Conservation (phyloP, 2,797 vertebrate species). For the Lates japonicus region DNA sequence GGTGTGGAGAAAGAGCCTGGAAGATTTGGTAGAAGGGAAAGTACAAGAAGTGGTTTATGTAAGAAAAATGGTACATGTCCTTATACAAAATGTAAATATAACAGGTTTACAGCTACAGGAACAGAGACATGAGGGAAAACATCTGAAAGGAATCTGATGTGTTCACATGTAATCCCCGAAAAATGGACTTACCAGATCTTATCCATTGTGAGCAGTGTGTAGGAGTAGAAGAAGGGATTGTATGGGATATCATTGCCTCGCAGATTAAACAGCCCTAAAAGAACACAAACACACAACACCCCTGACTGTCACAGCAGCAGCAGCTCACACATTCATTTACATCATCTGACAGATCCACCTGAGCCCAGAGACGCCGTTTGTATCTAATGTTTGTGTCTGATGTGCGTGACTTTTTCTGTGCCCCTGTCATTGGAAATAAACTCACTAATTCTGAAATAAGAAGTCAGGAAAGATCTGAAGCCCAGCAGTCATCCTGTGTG, state of each 20-base stretch:
- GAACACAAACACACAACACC: slow-evolving; percentile 26
- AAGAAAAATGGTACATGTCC: background rate
- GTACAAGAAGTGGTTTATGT: background rate
- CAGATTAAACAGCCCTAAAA: slow-evolving; percentile 96
- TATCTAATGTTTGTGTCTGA: slow-evolving; percentile 1
- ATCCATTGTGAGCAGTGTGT: slow-evolving; percentile 90
- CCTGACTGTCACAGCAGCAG: slow-evolving; percentile 23
- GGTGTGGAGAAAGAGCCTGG: slow-evolving; percentile 91
- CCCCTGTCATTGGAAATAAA: slow-evolving; percentile 12
- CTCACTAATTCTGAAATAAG: slow-evolving; percentile 44
- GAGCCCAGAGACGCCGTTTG: background rate
- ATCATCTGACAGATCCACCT: background rate
- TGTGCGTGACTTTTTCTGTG: slow-evolving; percentile 16
- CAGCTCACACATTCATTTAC: slow-evolving; percentile 18
- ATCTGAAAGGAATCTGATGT: background rate
- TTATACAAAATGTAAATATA: background rate
- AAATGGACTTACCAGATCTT: slow-evolving; percentile 88
- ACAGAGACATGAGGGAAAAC: background rate
- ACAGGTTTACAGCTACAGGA: background rate
- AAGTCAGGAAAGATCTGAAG: slow-evolving; percentile 2
- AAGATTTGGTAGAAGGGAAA: background rate
- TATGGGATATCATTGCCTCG: slow-evolving; percentile 94
- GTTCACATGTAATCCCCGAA: slow-evolving; percentile 3
- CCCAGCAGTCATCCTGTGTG: background rate
- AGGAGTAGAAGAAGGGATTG: slow-evolving; percentile 97